Conservation (phyloP, 2,888 invertebrate genomes). For the Geophilus truncorum region DNA sequence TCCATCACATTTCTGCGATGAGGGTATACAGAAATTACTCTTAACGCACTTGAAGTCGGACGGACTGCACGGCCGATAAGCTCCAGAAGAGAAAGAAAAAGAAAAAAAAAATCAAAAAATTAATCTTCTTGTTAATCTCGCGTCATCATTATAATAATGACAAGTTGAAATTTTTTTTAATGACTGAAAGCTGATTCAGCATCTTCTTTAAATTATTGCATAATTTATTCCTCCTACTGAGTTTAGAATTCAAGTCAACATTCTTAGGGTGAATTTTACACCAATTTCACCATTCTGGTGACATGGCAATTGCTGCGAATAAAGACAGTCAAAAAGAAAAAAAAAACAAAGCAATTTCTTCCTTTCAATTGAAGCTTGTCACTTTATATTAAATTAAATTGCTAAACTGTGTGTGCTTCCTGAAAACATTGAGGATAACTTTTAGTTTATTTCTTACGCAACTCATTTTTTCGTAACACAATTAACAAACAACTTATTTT, state of each 20-base stretch:
- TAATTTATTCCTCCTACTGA: no score
- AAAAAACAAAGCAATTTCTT: background rate
- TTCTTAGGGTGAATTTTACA: background rate
- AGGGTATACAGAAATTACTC: conserved; percentile 73
- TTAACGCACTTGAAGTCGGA: conserved; percentile 81
- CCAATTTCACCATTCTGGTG: background rate
- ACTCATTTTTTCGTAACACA: background rate
- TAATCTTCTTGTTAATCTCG: background rate
- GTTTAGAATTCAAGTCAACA: no score
- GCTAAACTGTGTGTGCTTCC: background rate
- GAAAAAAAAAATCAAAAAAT: conserved; percentile 7
- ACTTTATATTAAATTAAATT: background rate
- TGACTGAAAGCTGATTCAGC: no score
- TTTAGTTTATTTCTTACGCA: background rate
- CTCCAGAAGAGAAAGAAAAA: conserved; percentile 54
- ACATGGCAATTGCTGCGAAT: background rate
- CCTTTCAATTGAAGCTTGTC: background rate
- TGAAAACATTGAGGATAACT: background rate
- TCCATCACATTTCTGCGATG: conserved; percentile 86
- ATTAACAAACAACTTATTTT: background rate
- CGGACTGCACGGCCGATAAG: conserved; percentile 77
- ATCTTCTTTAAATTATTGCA: no score
- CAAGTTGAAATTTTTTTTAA: no score
- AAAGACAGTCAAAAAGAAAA: no score
- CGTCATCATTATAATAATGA: background rate